phyloP scores from a whole-genome alignment of 2,113 vertebrate genomes.

The Rhinopomastus cyanomelas region DNA sequence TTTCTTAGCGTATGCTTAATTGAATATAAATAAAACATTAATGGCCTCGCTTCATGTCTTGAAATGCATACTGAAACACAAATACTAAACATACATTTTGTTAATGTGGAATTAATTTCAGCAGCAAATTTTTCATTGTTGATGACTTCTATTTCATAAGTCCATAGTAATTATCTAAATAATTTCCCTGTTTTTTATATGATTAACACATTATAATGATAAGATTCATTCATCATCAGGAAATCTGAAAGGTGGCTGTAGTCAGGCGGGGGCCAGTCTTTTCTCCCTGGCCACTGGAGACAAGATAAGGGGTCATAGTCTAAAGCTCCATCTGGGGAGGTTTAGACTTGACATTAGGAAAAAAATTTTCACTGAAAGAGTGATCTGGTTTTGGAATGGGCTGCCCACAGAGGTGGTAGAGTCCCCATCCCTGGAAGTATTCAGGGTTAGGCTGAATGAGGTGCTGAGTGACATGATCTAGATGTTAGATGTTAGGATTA shows the following conservation, averaged over 20 bases:
- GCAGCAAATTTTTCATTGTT: not conserved
- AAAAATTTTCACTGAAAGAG: no score
- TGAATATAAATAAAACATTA: not conserved
- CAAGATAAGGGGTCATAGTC: no score
- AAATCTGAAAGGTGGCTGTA: not conserved
- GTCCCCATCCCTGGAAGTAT: no score
- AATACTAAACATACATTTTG: not conserved
- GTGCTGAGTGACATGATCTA: no score
- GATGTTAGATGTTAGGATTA: no score
- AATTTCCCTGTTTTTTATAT: not conserved
- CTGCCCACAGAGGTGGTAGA: no score
- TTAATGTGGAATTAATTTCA: conserved; percentile 36
- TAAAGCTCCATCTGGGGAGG: no score
- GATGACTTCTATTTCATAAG: conserved; percentile 13
- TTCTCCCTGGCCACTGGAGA: no score
- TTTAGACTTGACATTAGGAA: no score
- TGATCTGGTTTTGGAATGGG: no score
- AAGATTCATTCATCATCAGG: not conserved
- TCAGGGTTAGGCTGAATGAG: no score
- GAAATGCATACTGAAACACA: not conserved
- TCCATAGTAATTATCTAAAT: conserved; percentile 23
- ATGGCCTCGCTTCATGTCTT: not conserved
- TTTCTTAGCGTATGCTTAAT: not conserved
- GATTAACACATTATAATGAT: conserved; percentile 15
- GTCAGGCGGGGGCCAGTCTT: no score